These are phyloP conservation scores for Neosilurus hyrtlii DNA, from an alignment of 2,797 vertebrate species.

Conservation along the genomic window DNA sequence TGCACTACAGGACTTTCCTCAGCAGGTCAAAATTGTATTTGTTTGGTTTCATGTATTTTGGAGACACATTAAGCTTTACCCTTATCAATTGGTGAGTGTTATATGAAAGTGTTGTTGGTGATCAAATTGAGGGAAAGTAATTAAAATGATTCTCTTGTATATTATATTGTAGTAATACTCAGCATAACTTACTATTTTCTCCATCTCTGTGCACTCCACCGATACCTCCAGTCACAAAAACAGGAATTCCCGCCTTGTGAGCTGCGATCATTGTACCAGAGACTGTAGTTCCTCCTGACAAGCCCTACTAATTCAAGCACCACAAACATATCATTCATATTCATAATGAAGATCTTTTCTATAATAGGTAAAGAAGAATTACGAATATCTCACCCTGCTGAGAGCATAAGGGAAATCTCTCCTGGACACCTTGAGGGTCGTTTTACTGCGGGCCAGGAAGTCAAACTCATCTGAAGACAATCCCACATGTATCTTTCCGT, in stretches of 20 bases:
- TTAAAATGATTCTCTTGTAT: neutral
- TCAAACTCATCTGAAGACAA: conserved; percentile 76
- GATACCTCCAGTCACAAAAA: conserved; percentile 88
- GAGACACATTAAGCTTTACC: neutral
- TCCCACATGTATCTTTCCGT: conserved; percentile 78
- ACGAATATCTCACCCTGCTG: conserved; percentile 74
- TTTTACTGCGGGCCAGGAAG: conserved; percentile 70
- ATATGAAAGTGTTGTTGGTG: neutral
- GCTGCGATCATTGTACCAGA: conserved; percentile 87
- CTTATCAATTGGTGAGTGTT: neutral
- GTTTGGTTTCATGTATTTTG: neutral
- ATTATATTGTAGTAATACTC: neutral
- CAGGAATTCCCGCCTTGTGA: conserved; percentile 78
- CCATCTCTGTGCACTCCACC: conserved; percentile 88
- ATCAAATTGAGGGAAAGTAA: neutral
- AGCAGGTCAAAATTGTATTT: neutral
- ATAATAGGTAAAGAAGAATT: neutral
- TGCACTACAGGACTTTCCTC: no score
- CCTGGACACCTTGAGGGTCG: conserved; percentile 76
- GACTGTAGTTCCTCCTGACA: conserved; percentile 87
- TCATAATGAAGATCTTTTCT: neutral
- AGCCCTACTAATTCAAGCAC: conserved; percentile 67
- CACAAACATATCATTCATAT: conserved; percentile 7
- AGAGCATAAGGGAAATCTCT: conserved; percentile 83
- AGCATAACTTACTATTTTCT: conserved; percentile 77